Evolutionary conservation across 1,140 invertebrate genomes (phyloP).

Genomic region (Calliphora vicina): DNA sequence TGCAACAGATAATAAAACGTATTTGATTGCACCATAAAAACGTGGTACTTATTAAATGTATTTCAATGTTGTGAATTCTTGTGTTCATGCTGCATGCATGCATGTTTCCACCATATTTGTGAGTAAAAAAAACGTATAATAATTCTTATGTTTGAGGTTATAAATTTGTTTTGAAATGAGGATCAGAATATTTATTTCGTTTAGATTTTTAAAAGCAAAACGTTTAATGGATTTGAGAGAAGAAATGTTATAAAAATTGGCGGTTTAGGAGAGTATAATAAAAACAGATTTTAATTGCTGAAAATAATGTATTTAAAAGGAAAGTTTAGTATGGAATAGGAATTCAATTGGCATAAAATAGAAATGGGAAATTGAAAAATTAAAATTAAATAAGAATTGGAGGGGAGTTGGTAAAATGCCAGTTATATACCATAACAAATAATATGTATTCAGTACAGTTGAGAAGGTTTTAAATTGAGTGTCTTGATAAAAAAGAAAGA

Average conservation of each 20-base stretch:
- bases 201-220: background rate
- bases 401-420: no score
- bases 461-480: no score
- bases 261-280: no score
- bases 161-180: background rate
- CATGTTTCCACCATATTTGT: background rate
- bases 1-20: constrained; percentile 35
- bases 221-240: background rate
- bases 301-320: no score
- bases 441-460: no score
- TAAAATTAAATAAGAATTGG: no score
- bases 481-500: no score
- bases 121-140: background rate
- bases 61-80: constrained; percentile 22
- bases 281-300: background rate
- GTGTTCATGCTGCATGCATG: background rate
- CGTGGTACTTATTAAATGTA: constrained; percentile 33
- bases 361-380: no score
- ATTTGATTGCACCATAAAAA: constrained; percentile 34
- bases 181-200: background rate
- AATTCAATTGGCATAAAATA: no score
- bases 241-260: background rate
- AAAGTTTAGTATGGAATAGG: no score
- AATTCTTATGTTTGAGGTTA: background rate
- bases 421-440: no score